These are phyloP conservation scores for Acanthosepion esculentum DNA, from an alignment of 2,888 invertebrate species.

Conservation along the genomic window DNA sequence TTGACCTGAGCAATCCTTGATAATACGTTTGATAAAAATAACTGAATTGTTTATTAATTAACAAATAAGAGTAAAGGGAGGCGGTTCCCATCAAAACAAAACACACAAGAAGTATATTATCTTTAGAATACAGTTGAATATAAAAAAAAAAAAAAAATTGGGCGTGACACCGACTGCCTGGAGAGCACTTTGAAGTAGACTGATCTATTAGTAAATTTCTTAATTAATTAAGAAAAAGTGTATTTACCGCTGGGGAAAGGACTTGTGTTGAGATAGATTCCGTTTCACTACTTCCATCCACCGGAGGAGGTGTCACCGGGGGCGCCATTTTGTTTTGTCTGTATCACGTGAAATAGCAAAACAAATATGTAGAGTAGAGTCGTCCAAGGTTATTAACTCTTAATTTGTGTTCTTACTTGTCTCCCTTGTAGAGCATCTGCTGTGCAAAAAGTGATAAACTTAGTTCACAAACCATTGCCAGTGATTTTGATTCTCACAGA, in stretches of 20 bases:
- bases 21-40: background rate
- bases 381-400: background rate
- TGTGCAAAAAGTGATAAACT: too few relatives aligned
- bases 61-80: background rate
- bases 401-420: background rate
- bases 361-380: background rate
- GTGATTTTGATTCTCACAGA: too few relatives aligned
- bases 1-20: background rate
- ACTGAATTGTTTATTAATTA: background rate
- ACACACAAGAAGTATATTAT: background rate
- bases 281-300: background rate
- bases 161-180: background rate
- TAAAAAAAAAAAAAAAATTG: background rate
- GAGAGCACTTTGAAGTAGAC: background rate
- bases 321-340: constrained; percentile 61
- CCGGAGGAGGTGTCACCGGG: constrained; percentile 57
- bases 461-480: too few relatives aligned
- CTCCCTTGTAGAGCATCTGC: background rate
- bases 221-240: background rate
- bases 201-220: background rate
- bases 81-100: constrained; percentile 33
- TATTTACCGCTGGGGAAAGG: background rate
- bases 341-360: constrained; percentile 55
- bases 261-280: background rate
- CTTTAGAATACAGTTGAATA: background rate